Conservation (phyloP, 2,888 invertebrate genomes). For the Pseudococcus jackbeardsleyi region DNA sequence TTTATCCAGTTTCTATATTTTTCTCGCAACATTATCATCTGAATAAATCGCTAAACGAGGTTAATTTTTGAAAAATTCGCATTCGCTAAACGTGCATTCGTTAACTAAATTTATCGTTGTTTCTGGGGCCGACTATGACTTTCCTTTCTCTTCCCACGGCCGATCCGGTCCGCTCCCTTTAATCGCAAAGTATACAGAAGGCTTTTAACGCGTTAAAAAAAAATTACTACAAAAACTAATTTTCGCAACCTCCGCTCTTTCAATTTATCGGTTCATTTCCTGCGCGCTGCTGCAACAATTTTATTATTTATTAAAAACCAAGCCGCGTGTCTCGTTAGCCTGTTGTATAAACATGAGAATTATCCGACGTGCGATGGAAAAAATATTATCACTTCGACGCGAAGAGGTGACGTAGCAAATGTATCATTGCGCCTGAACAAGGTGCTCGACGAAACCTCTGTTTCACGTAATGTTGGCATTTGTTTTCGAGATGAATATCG, state of each 20-base stretch:
- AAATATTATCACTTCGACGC: not conserved
- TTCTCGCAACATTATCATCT: constrained; percentile 30
- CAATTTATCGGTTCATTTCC: constrained; percentile 39
- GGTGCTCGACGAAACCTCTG: not conserved
- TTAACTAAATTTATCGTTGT: constrained; percentile 40
- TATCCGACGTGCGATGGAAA: not conserved
- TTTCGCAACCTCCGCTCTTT: constrained; percentile 17
- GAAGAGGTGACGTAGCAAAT: not conserved
- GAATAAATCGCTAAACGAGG: constrained; percentile 43
- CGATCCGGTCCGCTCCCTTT: not conserved
- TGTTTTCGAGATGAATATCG: no score
- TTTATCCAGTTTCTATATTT: not conserved
- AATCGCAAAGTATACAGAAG: not conserved
- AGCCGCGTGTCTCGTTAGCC: constrained; percentile 20
- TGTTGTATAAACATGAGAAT: not conserved
- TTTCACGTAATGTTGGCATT: no score
- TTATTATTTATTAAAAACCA: constrained; percentile 42
- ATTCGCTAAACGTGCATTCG: constrained; percentile 32
- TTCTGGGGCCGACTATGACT: not conserved
- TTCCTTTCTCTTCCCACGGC: not conserved
- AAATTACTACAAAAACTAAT: constrained; percentile 31
- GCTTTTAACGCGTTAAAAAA: constrained; percentile 35
- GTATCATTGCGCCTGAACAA: not conserved
- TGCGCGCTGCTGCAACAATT: constrained; percentile 8
- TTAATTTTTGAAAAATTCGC: constrained; percentile 44